phyloP scores from a whole-genome alignment of 2,113 vertebrate genomes.

The Megaceryle maxima region DNA sequence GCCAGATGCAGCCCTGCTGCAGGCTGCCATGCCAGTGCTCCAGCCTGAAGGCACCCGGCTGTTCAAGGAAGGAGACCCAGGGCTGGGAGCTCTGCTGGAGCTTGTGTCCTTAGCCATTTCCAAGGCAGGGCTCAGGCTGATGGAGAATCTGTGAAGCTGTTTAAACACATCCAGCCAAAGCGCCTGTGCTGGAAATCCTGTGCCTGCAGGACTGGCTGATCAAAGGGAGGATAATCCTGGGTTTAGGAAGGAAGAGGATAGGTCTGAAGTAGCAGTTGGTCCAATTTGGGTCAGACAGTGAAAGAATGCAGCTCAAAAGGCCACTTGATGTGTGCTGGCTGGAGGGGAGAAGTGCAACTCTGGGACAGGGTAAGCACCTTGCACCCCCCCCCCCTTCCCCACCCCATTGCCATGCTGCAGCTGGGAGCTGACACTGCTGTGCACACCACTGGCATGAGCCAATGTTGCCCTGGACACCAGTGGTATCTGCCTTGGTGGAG shows the following conservation, averaged over 20 bases:
- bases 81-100: neutral
- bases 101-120: neutral
- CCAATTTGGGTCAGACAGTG: conserved; percentile 62
- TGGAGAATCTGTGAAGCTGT: conserved; percentile 35
- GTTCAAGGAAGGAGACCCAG: neutral
- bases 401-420: fast-evolving
- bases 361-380: neutral
- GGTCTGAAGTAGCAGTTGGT: conserved; percentile 64
- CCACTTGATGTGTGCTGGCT: neutral
- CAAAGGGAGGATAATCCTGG: conserved; percentile 65
- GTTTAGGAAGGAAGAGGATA: conserved; percentile 64
- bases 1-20: neutral
- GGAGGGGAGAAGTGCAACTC: neutral
- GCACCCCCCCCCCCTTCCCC: neutral
- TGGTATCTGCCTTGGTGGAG: neutral
- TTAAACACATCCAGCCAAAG: conserved; percentile 56
- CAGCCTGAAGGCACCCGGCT: neutral
- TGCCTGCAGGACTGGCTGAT: conserved; percentile 54
- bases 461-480: fast-evolving
- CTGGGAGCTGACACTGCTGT: neutral
- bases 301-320: conserved; percentile 39
- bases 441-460: neutral
- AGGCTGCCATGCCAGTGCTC: neutral
- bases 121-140: neutral
- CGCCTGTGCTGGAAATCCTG: conserved; percentile 63